A percentile compares a stretch with the other conserved stretches of the same genome.
These are phyloP conservation scores for Micromys minutus DNA, from an alignment of 2,113 vertebrate species.

Conservation along the genomic window DNA sequence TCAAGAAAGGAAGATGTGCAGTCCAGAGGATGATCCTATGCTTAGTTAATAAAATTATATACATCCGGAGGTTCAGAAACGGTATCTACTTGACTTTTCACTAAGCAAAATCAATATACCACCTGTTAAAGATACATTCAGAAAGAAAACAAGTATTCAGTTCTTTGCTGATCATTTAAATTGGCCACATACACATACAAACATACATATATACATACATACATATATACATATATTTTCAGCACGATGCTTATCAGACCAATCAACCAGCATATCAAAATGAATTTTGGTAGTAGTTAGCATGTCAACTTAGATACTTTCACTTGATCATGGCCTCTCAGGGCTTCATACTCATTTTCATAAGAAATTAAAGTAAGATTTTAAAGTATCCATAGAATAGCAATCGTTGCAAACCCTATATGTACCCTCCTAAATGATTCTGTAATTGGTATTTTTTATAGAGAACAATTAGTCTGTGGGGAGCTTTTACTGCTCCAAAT, in stretches of 20 bases:
- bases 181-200: not conserved
- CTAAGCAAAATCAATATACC: not conserved
- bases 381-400: not conserved
- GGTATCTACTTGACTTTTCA: not conserved
- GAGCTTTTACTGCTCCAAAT: not conserved
- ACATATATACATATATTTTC: too few species aligned
- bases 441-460: constrained; percentile 37
- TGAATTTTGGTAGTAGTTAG: not conserved
- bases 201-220: not conserved
- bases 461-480: constrained; percentile 17
- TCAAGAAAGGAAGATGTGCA: not conserved
- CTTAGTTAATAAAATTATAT: not conserved
- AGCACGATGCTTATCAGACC: not conserved
- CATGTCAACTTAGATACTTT: not conserved
- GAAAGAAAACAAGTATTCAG: not conserved
- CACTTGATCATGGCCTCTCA: not conserved
- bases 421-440: not conserved
- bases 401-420: not conserved
- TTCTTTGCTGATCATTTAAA: not conserved
- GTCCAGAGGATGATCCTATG: not conserved
- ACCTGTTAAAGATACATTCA: not conserved
- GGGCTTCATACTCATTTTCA: not conserved
- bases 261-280: too few species aligned
- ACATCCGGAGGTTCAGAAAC: not conserved
- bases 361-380: not conserved